Percentiles rank a stretch among this genome's conserved stretches.
phyloP scores from a whole-genome alignment of 2,888 invertebrate genomes.

The Tipula vernalis region DNA sequence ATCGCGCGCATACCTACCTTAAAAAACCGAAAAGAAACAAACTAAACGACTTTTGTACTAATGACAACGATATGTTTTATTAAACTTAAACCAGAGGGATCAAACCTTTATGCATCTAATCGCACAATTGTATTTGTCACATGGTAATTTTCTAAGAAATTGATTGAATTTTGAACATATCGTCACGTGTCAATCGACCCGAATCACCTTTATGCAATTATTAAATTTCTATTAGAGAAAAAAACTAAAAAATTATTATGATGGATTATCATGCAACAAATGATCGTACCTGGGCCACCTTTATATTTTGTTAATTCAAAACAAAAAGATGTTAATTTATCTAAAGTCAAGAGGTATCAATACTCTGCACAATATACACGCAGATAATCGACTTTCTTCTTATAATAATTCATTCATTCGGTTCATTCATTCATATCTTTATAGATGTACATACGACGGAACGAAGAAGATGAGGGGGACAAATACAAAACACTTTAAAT shows the following conservation, averaged over 20 bases:
- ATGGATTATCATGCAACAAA: neutral
- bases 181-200: too few relatives aligned
- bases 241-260: neutral
- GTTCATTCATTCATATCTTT: neutral
- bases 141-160: neutral
- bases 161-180: neutral
- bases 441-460: neutral
- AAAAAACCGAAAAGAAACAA: neutral
- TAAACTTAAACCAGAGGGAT: neutral
- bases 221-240: too few relatives aligned
- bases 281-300: neutral
- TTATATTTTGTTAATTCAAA: neutral
- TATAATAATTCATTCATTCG: neutral
- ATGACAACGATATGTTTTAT: neutral
- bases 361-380: neutral
- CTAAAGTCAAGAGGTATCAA: neutral
- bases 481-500: neutral
- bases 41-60: neutral
- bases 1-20: neutral
- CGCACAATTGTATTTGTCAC: neutral
- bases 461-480: neutral
- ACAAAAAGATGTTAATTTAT: neutral
- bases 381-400: neutral
- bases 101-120: neutral
- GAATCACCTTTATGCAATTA: neutral